Evolutionary conservation across 2,113 vertebrate species (phyloP), one percentile per base, ranked within the genome.

Genomic region (Pseudorhombus dupliciocellatus): DNA sequence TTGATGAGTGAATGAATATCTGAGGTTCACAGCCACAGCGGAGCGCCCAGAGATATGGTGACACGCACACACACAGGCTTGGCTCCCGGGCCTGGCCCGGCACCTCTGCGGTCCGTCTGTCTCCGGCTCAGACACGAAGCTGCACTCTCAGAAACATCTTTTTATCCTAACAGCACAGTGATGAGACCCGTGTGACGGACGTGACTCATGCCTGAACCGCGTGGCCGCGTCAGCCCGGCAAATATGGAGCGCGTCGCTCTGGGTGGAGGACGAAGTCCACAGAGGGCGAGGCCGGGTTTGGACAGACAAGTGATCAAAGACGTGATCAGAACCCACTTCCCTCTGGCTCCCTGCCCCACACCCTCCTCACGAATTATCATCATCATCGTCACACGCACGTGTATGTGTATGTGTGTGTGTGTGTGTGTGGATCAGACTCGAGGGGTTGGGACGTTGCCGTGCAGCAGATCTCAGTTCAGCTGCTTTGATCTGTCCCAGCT

Each of bases 151-250:
- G 67, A 79, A 85, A 90, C 87, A 85, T 89, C 69, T 89, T 93
- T 89, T 83, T 81, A 84, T 77, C 85, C 81, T 82, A 79, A 81
- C 75, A 57, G 73, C 67, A 55, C 16, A 20, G 84, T 89, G 89
- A 89, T 90, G 87, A 85, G 65, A 91, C 79, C 80, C 84, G 70
- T 56, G 83, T 73, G 80, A 85, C 85, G 90, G 87, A 86, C 73
- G 84, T 91, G 91, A 92, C 87, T 89, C 86, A 91, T 75, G 65
- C 82, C 59, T 80, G 74, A 90, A 70, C 81, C 7, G 75, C 15
- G 75, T 40, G 25, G 67, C 81, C 84, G 62, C 72, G 75, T 90
- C 86, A 81, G 80, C 66, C 64, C 37, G 68, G 85, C 84, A 82
- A 85, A 87, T 84, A 66, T 21, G 64, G 76, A 88, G 76, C 85